Percentiles rank a stretch among this genome's conserved stretches.
phyloP scores from a whole-genome alignment of 2,113 vertebrate genomes.

The Actinemys pallida region DNA sequence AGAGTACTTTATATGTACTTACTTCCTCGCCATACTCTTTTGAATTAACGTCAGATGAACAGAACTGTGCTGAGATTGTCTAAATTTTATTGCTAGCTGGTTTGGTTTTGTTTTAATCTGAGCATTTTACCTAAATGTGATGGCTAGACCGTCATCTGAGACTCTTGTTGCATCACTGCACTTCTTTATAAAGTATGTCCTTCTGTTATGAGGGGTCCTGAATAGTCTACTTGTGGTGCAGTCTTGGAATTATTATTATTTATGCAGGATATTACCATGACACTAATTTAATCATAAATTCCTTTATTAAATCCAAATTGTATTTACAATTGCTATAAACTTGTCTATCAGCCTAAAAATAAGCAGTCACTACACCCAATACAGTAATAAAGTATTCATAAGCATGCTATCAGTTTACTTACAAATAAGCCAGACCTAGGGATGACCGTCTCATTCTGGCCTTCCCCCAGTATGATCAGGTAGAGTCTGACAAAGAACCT shows the following conservation, averaged over 20 bases:
- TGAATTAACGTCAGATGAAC: not conserved
- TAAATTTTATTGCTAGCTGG: not conserved
- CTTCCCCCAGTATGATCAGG: not conserved
- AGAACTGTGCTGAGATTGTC: not conserved
- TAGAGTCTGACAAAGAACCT: not conserved
- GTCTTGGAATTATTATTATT: not conserved
- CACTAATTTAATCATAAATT: not conserved
- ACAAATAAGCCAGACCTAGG: not conserved
- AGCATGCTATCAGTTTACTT: not conserved
- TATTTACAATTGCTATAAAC: not conserved
- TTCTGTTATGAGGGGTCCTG: not conserved
- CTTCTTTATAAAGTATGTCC: not conserved
- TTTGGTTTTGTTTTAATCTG: not conserved
- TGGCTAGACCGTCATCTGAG: accelerated
- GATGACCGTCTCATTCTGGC: not conserved
- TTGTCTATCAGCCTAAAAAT: not conserved
- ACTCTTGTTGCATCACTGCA: not conserved
- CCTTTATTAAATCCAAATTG: not conserved
- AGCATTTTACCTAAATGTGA: not conserved
- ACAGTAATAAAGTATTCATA: not conserved
- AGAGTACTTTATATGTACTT: not conserved
- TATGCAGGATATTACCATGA: not conserved
- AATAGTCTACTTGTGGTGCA: not conserved
- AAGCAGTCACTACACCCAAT: not conserved
- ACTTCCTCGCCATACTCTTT: not conserved